Conservation (phyloP, 2,113 vertebrate genomes). For the Ochotona princeps region DNA sequence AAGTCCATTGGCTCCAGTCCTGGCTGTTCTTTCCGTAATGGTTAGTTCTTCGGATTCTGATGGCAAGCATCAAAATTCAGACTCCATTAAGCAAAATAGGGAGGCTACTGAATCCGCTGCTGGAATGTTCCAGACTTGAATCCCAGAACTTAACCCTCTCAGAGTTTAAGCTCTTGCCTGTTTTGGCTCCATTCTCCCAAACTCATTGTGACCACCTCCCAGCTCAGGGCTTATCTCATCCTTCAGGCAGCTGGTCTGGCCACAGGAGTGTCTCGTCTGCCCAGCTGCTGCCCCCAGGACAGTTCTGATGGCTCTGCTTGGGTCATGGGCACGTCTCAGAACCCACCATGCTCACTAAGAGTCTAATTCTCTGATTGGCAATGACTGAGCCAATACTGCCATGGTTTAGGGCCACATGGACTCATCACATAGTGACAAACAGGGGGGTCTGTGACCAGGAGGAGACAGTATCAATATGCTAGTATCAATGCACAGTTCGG, state of each 20-base stretch:
- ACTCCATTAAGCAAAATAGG: constrained; percentile 37
- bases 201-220: neutral
- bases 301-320: neutral
- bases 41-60: neutral
- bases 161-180: neutral
- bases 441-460: neutral
- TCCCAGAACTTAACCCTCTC: neutral
- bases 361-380: neutral
- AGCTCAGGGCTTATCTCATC: neutral
- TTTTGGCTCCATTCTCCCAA: neutral
- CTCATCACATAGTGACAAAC: neutral
- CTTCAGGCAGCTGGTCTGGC: neutral
- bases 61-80: constrained; percentile 47
- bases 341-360: no score
- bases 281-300: neutral
- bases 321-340: neutral
- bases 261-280: neutral
- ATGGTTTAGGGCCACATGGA: neutral
- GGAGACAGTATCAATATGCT: neutral
- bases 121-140: neutral
- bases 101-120: neutral
- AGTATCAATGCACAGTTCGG: neutral
- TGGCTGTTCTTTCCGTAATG: constrained; percentile 55
- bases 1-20: constrained; percentile 13
- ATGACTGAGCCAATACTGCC: neutral